Percentiles rank a stretch among this genome's conserved stretches.
These are phyloP conservation scores for Brachyistius frenatus DNA, from an alignment of 2,113 vertebrate species.

Conservation along the genomic window DNA sequence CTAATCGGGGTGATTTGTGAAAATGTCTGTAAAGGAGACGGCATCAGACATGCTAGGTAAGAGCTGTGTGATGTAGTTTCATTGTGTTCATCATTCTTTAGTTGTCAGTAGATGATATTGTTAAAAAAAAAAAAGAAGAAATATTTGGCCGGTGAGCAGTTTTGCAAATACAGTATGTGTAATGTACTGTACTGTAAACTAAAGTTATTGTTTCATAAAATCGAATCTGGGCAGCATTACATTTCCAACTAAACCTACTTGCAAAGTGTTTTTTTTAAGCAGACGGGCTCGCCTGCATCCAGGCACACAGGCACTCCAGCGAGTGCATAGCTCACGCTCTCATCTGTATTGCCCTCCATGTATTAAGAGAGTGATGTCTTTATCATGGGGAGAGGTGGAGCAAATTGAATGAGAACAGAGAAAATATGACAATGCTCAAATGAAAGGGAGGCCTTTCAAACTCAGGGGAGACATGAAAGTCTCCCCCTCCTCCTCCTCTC, in stretches of 20 bases:
- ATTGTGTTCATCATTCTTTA: neutral
- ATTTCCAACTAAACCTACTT: neutral
- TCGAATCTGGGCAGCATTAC: neutral
- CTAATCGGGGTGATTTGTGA: neutral
- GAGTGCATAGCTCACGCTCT: conserved; percentile 14
- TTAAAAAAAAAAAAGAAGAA: neutral
- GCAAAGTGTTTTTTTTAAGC: neutral
- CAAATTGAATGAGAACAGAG: conserved; percentile 75
- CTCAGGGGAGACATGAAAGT: conserved; percentile 78
- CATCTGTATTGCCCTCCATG: conserved; percentile 37
- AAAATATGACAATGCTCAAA: conserved; percentile 78
- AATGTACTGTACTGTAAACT: neutral
- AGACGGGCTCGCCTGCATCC: neutral
- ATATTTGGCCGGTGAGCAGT: neutral
- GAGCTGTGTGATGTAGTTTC: neutral
- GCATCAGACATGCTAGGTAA: neutral
- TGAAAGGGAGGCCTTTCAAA: conserved; percentile 77
- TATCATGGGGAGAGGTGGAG: conserved; percentile 63
- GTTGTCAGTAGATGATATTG: neutral
- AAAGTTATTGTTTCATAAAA: neutral
- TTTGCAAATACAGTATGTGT: neutral
- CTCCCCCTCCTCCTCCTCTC: conserved; percentile 41
- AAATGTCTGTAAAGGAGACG: neutral
- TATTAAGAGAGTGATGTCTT: conserved; percentile 72
- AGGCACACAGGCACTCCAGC: conserved; percentile 5